A percentile compares a stretch with the other conserved stretches of the same genome.
These are phyloP conservation scores for Lonchura striata DNA, from an alignment of 2,113 vertebrate species.

Conservation along the genomic window DNA sequence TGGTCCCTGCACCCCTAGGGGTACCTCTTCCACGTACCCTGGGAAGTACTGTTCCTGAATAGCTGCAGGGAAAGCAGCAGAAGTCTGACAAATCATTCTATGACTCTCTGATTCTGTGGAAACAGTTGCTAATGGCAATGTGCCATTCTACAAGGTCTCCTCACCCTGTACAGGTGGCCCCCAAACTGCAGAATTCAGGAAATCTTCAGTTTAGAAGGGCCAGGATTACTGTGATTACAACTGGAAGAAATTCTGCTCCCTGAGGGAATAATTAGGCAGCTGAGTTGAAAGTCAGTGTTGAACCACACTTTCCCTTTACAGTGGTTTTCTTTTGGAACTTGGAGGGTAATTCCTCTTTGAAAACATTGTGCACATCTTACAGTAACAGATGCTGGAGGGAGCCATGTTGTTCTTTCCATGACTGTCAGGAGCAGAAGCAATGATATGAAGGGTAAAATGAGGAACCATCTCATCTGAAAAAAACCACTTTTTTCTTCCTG, in stretches of 20 bases:
- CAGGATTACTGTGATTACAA: neutral
- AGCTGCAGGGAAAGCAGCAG: neutral
- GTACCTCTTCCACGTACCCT: no score
- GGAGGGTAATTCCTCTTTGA: neutral
- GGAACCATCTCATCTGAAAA: neutral
- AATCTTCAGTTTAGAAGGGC: neutral
- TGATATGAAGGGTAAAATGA: neutral
- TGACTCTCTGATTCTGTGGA: neutral
- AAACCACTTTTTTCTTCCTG: accelerated
- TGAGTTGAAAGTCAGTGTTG: neutral
- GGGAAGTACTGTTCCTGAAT: neutral
- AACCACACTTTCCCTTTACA: neutral
- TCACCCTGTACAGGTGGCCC: neutral
- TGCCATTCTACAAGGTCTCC: neutral
- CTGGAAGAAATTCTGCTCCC: conserved; percentile 24
- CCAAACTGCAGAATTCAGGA: neutral
- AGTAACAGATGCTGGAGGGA: neutral
- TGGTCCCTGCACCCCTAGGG: accelerated
- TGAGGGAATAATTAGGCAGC: conserved; percentile 26
- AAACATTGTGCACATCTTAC: neutral
- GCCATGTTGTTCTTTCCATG: neutral
- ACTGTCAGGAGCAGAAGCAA: neutral
- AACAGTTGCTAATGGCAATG: neutral
- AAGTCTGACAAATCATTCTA: neutral
- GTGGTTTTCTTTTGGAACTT: neutral